Evolutionary conservation across 2,113 vertebrate genomes (phyloP), one percentile per base, ranked within the genome.

Genomic region (Callorhinus ursinus): DNA sequence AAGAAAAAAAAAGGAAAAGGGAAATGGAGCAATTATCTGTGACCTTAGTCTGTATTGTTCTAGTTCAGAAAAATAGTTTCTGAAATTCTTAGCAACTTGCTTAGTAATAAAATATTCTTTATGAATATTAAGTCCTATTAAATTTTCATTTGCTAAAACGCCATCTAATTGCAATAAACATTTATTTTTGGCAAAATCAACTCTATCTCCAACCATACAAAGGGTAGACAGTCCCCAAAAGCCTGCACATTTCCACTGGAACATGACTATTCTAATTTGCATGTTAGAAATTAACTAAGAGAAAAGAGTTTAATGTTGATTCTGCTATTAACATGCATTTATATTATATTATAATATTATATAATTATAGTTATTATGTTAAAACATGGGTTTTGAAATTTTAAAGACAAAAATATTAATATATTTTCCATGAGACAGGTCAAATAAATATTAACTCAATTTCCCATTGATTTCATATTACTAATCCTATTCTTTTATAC

Each of bases 121-220:
- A 18, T 53, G 16, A 92, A 82, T 55, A 59, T 51, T 49, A 80
- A 94, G 3, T 3, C 16, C 11, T 86, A 31, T 80, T 95, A 63
- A 15, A 3, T n/a, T 93, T 76, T 42, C 6, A 19, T 69, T 87
- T 57, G 33, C 49, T n/a, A 6, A 96, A 94, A 49, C 90, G 10
- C 4, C 19, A 55, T 83, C 22, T 49, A 7, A 87, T 26, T 5
- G 57, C 7, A 53, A 92, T 42, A 71, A 76, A 80, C 81, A 42
- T 86, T 53, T 92, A 49, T 5, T 59, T 94, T 83, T 67, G 18
- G 39, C 4, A 95, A 86, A 59, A 94, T 92, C 21, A 86, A 10
- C 2, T 79, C 2, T 79, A 11, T 67, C 16, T 69, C 19, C 4
- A 79, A 15, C 42, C 55, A 24, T 61, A 51, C 9, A 83, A 79